Conservation (phyloP, 1,140 invertebrate species). For the Cydia strobilella region DNA sequence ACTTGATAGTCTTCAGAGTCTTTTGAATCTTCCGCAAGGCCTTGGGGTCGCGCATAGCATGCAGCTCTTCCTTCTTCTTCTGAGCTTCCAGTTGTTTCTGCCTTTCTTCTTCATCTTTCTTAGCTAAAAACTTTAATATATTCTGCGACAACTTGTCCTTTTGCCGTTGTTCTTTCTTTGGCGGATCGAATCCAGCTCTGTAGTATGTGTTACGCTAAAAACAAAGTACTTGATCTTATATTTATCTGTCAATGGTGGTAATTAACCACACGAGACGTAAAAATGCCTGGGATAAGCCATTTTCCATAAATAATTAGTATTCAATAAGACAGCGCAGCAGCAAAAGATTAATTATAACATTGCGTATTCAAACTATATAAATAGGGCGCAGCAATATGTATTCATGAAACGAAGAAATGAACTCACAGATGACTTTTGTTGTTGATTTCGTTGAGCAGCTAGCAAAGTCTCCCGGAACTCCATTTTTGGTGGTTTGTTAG, state of each 20-base stretch:
- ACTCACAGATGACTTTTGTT: conserved; percentile 78
- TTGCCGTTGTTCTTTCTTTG: conserved; percentile 88
- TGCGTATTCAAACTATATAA: conserved; percentile 2
- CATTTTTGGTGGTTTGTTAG: conserved; percentile 54
- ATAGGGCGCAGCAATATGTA: conserved; percentile 18
- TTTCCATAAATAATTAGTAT: conserved; percentile 48
- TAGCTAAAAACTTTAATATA: conserved; percentile 90
- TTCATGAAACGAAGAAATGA: conserved; percentile 13
- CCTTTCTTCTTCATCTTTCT: conserved; percentile 89
- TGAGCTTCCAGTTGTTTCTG: conserved; percentile 83
- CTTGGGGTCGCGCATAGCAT: conserved; percentile 87
- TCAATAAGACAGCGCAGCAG: conserved; percentile 31
- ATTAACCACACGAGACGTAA: background rate
- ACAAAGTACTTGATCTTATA: conserved; percentile 31
- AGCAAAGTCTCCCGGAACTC: conserved; percentile 74
- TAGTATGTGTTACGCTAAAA: conserved; percentile 81
- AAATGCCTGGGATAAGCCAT: conserved; percentile 32
- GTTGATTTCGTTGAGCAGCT: conserved; percentile 76
- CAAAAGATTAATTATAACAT: background rate
- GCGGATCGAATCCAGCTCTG: conserved; percentile 88
- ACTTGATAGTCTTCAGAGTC: conserved; percentile 88
- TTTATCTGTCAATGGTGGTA: conserved; percentile 10
- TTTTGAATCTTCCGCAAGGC: conserved; percentile 85
- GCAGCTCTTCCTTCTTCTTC: conserved; percentile 83
- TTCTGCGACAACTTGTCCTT: conserved; percentile 86